Evolutionary conservation across 2,888 invertebrate species (phyloP).

Genomic region (Limnephilus marmoratus): DNA sequence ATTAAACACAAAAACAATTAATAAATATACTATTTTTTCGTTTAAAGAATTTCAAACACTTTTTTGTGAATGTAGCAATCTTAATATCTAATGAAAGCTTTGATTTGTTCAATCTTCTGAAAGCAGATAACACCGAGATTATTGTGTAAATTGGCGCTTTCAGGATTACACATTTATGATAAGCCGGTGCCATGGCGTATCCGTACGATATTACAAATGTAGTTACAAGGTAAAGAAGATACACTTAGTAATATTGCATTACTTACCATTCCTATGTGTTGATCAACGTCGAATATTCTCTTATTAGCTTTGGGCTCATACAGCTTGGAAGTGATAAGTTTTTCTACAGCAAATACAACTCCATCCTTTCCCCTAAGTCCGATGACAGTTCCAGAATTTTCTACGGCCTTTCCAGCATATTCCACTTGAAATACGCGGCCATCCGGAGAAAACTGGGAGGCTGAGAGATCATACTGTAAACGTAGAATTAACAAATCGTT

Average conservation of each 20-base stretch:
- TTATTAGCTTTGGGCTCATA: constrained; percentile 95
- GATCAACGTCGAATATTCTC: constrained; percentile 94
- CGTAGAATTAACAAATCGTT: constrained; percentile 48
- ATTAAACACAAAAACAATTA: too few species aligned
- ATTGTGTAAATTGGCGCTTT: too few species aligned
- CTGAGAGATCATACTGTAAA: constrained; percentile 97
- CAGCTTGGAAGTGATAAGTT: constrained; percentile 94
- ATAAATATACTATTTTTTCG: too few species aligned
- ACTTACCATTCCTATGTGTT: constrained; percentile 93
- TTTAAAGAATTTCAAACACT: too few species aligned
- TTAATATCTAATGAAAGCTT: too few species aligned
- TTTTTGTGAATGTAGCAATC: too few species aligned
- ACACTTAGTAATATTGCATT: background rate
- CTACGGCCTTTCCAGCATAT: constrained; percentile 99
- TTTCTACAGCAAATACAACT: constrained; percentile 98
- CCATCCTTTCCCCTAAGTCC: constrained; percentile 97
- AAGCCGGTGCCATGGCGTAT: too few species aligned
- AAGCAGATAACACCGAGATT: too few species aligned
- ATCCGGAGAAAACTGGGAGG: constrained; percentile 99
- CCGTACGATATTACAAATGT: background rate
- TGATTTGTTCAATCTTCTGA: too few species aligned
- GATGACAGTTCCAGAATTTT: constrained; percentile 97
- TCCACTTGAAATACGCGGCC: constrained; percentile 99
- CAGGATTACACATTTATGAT: too few species aligned
- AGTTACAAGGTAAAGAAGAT: too few species aligned